These are phyloP conservation scores for Aplochiton taeniatus DNA, from an alignment of 2,797 vertebrate genomes.

Conservation along the genomic window DNA sequence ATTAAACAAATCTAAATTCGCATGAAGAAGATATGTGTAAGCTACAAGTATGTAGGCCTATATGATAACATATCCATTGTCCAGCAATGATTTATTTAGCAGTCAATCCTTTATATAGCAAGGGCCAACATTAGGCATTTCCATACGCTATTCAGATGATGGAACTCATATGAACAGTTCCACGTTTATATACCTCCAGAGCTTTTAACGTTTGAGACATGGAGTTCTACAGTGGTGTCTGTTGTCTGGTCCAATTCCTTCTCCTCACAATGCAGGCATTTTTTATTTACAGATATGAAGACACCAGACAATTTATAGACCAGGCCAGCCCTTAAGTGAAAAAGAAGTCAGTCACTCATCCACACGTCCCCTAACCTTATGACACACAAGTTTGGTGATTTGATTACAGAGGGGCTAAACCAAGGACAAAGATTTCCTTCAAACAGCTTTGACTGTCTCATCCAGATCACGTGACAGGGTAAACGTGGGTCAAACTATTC, in stretches of 20 bases:
- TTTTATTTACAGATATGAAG: background rate
- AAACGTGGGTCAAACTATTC: slow-evolving; percentile 47
- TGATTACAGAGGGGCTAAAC: slow-evolving; percentile 49
- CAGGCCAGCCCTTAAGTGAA: background rate
- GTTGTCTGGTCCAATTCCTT: background rate
- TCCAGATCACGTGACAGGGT: slow-evolving; percentile 59
- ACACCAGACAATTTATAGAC: background rate
- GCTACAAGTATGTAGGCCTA: too few species aligned
- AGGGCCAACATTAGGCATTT: too few species aligned
- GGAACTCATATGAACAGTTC: too few species aligned
- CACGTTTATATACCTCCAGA: too few species aligned
- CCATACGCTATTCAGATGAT: too few species aligned
- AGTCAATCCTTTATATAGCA: too few species aligned
- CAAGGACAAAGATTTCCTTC: slow-evolving; percentile 57
- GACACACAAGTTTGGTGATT: slow-evolving; percentile 58
- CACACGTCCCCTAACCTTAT: slow-evolving; percentile 48
- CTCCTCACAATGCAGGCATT: background rate
- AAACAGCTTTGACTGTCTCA: slow-evolving; percentile 54
- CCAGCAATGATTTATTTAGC: too few species aligned
- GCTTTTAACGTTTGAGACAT: too few species aligned
- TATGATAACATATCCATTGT: too few species aligned
- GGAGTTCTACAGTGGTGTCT: too few species aligned
- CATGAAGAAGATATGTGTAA: too few species aligned
- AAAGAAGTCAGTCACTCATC: slow-evolving; percentile 19
- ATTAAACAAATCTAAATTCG: too few species aligned